These are phyloP conservation scores for Olivierus martensii DNA, from an alignment of 1,140 invertebrate species.

Conservation along the genomic window DNA sequence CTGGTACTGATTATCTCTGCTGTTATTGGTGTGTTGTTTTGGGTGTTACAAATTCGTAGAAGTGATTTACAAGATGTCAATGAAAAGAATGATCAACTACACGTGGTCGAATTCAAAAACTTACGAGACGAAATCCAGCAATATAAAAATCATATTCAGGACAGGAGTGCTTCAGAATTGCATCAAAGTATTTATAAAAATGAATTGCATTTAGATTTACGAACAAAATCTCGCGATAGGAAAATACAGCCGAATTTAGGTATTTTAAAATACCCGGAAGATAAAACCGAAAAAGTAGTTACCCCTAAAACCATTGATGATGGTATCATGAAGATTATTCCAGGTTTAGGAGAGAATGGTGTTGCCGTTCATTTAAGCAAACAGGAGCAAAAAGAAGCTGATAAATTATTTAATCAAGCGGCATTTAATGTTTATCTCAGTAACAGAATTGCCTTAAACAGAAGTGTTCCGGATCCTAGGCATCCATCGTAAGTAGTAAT, in stretches of 20 bases:
- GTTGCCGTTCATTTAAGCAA: conserved; percentile 41
- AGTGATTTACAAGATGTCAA: too few relatives aligned
- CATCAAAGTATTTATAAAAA: too few relatives aligned
- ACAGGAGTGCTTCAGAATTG: too few relatives aligned
- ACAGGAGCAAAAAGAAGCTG: conserved; percentile 42
- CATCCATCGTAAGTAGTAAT: conserved; percentile 46
- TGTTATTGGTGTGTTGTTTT: neutral
- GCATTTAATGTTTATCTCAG: conserved; percentile 82
- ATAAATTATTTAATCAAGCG: conserved; percentile 57
- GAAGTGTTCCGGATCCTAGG: conserved; percentile 66
- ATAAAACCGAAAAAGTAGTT: too few relatives aligned
- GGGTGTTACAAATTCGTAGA: neutral
- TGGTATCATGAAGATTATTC: conserved; percentile 11
- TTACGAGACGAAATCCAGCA: too few relatives aligned
- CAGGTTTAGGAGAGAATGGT: conserved; percentile 57
- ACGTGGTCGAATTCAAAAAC: too few relatives aligned
- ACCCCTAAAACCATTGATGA: neutral
- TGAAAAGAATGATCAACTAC: too few relatives aligned
- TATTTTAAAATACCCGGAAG: too few relatives aligned
- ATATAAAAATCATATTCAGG: too few relatives aligned
- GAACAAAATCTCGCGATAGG: too few relatives aligned
- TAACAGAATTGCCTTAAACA: conserved; percentile 70
- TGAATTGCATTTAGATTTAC: too few relatives aligned
- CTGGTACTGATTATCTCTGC: neutral
- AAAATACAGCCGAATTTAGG: too few relatives aligned